phyloP scores from a whole-genome alignment of 1,140 invertebrate genomes.

The Pristionchus pacificus region DNA sequence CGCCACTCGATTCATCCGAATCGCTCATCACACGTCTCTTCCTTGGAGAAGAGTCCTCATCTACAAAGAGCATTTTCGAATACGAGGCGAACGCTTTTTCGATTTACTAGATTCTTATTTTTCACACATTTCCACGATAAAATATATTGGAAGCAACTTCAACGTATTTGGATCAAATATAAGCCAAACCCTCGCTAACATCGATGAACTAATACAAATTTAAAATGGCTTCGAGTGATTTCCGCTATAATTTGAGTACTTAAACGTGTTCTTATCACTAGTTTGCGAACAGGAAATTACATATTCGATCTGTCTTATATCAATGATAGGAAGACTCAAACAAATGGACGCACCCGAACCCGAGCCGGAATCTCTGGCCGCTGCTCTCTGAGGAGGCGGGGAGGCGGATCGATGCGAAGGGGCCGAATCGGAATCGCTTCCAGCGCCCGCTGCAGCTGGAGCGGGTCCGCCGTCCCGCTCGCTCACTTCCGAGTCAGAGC shows the following conservation, averaged over 20 bases:
- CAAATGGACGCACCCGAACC: neutral
- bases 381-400: no score
- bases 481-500: constrained; percentile 65
- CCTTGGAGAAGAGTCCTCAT: no score
- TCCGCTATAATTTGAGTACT: neutral
- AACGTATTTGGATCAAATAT: no score
- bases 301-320: neutral
- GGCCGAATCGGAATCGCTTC: constrained; percentile 14
- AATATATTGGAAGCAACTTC: no score
- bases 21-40: no score
- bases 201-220: neutral
- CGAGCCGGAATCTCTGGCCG: neutral
- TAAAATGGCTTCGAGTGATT: neutral
- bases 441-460: constrained; percentile 2
- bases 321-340: neutral
- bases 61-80: no score
- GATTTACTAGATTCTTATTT: no score
- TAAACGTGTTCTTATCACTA: neutral
- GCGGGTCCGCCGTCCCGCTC: constrained; percentile 49
- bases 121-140: no score
- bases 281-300: neutral
- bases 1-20: no score
- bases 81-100: no score
- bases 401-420: neutral
- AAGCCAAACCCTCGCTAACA: neutral